These are phyloP conservation scores for Pomacea canaliculata DNA, from an alignment of 2,888 invertebrate genomes.

Conservation along the genomic window DNA sequence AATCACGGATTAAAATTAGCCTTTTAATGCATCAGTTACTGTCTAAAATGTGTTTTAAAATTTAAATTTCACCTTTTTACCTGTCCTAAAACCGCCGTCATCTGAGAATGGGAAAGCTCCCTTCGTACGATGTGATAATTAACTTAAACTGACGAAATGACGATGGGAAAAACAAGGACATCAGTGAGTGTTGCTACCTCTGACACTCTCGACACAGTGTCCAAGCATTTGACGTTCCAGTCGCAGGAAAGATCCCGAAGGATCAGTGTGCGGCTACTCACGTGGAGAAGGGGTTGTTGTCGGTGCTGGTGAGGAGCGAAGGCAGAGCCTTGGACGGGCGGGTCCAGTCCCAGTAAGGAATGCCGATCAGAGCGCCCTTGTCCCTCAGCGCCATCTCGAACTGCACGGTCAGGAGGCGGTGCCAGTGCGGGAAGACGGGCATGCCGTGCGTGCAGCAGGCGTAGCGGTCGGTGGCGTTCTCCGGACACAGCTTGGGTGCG, in stretches of 20 bases:
- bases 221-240: too few species aligned
- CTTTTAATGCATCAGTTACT: too few species aligned
- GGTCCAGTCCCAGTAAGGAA: constrained; percentile 41
- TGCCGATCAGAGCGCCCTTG: constrained; percentile 21
- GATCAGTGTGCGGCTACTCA: background rate
- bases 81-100: too few species aligned
- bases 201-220: background rate
- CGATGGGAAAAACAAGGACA: too few species aligned
- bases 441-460: constrained; percentile 41
- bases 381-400: constrained; percentile 30
- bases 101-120: too few species aligned
- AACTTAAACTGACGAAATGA: too few species aligned
- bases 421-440: constrained; percentile 44
- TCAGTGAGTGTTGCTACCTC: too few species aligned
- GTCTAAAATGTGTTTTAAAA: too few species aligned
- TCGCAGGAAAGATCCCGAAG: too few species aligned
- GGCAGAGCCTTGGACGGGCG: constrained; percentile 25
- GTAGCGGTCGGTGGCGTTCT: constrained; percentile 24
- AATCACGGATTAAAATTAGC: too few species aligned
- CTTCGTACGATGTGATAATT: too few species aligned
- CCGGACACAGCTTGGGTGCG: constrained; percentile 33
- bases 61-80: too few species aligned
- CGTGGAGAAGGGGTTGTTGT: constrained; percentile 22
- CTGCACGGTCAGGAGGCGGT: constrained; percentile 38
- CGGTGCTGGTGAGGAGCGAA: constrained; percentile 16